Evolutionary conservation across 2,888 invertebrate species (phyloP), one percentile per base, ranked within the genome.

Genomic region (Strigamia crassipes): DNA sequence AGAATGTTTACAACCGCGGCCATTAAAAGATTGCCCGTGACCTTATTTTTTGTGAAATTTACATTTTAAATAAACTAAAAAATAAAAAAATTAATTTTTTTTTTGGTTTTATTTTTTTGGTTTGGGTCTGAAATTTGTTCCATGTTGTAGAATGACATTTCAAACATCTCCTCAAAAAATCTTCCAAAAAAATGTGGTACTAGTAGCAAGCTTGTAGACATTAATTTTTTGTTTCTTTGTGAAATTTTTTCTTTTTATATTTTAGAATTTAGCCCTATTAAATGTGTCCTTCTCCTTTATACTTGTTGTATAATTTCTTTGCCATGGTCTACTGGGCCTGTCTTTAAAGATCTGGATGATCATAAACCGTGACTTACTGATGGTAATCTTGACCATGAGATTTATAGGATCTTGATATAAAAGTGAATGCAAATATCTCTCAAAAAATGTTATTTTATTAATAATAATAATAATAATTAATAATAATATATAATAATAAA

Each of bases 371-470:
- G 23, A 61, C 61, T 61, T 61, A 61, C 61, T 18, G 61, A 61
- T 61, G 61, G 10, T 18, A 61, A 61, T 61, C 61, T 61, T 61
- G 61, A 61, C 61, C 61, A 61, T 61, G 61, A 61, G 61, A 61
- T 61, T 61, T 61, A 61, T 61, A 46, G 42, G 5, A 46, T 46
- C 13, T 46, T 46, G 42, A 46, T 61, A 61, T 61, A 61, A 51
- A 51, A 51, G n/a, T 13, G 51, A 51, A 51, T 51, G 3, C n/a
- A n/a, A 51, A 12, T 15, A 2, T 46, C n/a, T 18, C 18, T 61
- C n/a, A 61, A 61, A 21, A n/a, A 18, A 5, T 61, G 6, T 21
- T 10, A 10, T 61, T 18, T 61, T 61, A 61, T 61, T 18, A 21
- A 61, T 21, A 61, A 9, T 15, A 61, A 61, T 18, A 23, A 61